Evolutionary conservation across 2,888 invertebrate genomes (phyloP).

Genomic region (Acrobasis suavella): DNA sequence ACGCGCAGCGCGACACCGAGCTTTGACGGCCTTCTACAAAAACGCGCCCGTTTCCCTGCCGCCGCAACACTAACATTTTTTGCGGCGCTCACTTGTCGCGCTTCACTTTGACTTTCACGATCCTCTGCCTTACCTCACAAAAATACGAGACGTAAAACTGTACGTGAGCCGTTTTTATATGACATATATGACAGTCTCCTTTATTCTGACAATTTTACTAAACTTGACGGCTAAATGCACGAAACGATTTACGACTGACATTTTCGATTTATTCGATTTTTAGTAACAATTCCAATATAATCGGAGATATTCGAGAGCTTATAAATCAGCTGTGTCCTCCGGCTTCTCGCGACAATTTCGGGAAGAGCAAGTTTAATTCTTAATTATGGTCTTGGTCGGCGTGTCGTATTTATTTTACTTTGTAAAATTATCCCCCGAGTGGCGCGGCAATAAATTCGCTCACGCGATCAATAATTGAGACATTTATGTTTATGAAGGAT

Average conservation of each 20-base stretch:
- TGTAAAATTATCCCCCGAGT: constrained; percentile 56
- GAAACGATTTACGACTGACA: constrained; percentile 42
- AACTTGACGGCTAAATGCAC: constrained; percentile 34
- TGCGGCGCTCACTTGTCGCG: constrained; percentile 63
- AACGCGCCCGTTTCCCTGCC: constrained; percentile 70
- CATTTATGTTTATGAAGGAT: constrained; percentile 46
- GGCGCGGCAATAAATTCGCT: constrained; percentile 58
- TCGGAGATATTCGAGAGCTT: constrained; percentile 57
- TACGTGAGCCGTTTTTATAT: constrained; percentile 14
- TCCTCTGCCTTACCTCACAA: constrained; percentile 37
- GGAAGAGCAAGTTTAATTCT: constrained; percentile 71
- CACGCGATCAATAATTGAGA: constrained; percentile 65
- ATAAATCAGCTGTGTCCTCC: constrained; percentile 65
- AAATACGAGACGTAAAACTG: constrained; percentile 14
- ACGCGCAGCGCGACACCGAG: constrained; percentile 70
- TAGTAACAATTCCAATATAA: constrained; percentile 64
- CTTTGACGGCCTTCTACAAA: constrained; percentile 71
- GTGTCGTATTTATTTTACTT: constrained; percentile 69
- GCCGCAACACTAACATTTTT: constrained; percentile 67
- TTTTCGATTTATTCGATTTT: constrained; percentile 54
- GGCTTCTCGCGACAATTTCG: constrained; percentile 63
- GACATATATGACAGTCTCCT: background rate
- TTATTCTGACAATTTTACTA: constrained; percentile 13
- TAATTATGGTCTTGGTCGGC: constrained; percentile 68
- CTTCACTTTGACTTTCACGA: constrained; percentile 68